A percentile compares a stretch with the other conserved stretches of the same genome.
Conservation (phyloP, 2,888 invertebrate genomes). For the Pristionchus mayeri region DNA sequence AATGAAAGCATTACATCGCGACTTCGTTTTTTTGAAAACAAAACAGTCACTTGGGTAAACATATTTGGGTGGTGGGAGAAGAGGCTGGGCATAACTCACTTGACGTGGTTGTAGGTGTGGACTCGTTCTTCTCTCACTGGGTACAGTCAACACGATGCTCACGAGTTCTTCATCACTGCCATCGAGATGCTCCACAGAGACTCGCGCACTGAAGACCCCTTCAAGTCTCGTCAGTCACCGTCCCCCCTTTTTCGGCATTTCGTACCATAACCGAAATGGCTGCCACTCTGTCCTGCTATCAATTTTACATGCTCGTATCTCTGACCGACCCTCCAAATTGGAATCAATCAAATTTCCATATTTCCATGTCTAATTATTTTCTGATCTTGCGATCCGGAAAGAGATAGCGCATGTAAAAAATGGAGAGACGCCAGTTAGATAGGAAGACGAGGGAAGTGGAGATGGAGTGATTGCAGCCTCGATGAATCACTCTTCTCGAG, state of each 20-base stretch:
- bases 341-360: no score
- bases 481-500: constrained; percentile 51
- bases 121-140: constrained; percentile 84
- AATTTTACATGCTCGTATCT: neutral
- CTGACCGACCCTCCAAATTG: neutral
- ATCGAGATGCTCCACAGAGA: constrained; percentile 78
- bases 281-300: neutral
- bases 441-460: no score
- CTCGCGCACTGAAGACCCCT: constrained; percentile 51
- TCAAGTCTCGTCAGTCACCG: neutral
- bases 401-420: no score
- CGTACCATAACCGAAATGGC: no score
- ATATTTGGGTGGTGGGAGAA: neutral
- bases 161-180: constrained; percentile 97
- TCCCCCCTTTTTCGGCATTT: neutral
- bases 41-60: no score
- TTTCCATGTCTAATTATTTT: neutral
- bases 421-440: no score
- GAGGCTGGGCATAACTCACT: neutral
- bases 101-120: constrained; percentile 79
- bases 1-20: no score
- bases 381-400: neutral
- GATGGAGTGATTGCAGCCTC: neutral
- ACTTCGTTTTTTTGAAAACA: no score
- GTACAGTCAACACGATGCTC: constrained; percentile 97